Base-by-base conservation (phyloP, 2,797 vertebrate species). In the Podarcis lilfordi region DNA sequence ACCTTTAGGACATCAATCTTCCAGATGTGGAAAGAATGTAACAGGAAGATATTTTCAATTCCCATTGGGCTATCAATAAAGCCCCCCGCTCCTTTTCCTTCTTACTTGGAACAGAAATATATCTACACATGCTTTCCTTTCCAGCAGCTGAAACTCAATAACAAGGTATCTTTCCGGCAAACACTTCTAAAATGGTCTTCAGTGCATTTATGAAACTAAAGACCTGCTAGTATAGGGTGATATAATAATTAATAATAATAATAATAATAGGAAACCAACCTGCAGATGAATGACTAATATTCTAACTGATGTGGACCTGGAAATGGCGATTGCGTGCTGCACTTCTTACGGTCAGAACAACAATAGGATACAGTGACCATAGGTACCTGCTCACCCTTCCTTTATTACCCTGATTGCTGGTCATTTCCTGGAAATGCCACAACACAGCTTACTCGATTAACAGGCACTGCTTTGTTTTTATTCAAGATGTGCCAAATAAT, bases 1-100 rank as follows among this genome's bases (percentile, higher is more conserved):
- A 88, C 68, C 74, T 92, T 92, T 83, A 74, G 92, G 92, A 85
- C 19, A 68, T 3, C 40, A 88, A n/a, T 29, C 85, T 93, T 79
- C 45, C 91, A 95, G 91, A 94, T 55, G 86, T 79, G 84, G 91
- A 93, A 95, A 94, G 92, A 95, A 93, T 82, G 87, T 55, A 89
- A 91, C 80, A 92, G 86, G 89, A 93, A 95, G 94, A 45, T 68
- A 91, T 86, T 93, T 93, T 90, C 86, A 93, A 15, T 94, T 95
- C 89, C 92, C 86, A 81, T 27, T 89, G 89, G 86, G 91, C 88
- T 91, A 81, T 88, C 64, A 88, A 59, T 82, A 87, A 40, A 19
- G 19, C 19, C 29, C 45, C 5, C 45, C 5, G 27, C 40, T 2
- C 80, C 10, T 76, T 89, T 29, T 55, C 29, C 27, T 83, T 19